phyloP scores from a whole-genome alignment of 1,140 invertebrate genomes.

The Sitobion miscanthi region DNA sequence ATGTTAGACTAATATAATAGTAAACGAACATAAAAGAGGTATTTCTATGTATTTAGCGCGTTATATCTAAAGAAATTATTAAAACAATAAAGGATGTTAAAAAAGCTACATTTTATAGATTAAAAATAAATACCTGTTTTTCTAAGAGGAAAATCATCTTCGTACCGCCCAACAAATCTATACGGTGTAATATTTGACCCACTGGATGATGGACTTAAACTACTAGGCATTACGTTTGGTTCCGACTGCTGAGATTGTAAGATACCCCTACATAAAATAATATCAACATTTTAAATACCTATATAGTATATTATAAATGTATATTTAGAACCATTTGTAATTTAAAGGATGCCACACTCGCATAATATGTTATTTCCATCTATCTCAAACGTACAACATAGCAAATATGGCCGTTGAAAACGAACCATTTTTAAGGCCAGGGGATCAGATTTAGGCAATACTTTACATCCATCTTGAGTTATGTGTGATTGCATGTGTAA shows the following conservation, averaged over 20 bases:
- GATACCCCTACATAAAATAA: slow-evolving; percentile 60
- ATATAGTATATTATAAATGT: background rate
- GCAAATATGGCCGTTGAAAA: too few relatives aligned
- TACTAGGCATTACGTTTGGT: slow-evolving; percentile 55
- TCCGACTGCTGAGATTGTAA: slow-evolving; percentile 59
- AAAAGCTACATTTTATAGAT: background rate
- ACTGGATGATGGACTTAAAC: slow-evolving; percentile 57
- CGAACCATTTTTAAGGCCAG: too few relatives aligned
- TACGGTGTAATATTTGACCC: slow-evolving; percentile 54
- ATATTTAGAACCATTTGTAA: background rate
- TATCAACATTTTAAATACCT: background rate
- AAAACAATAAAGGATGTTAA: background rate
- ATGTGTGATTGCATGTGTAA: too few relatives aligned
- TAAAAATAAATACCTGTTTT: slow-evolving; percentile 82
- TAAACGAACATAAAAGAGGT: background rate
- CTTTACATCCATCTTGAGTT: too few relatives aligned
- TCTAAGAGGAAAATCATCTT: slow-evolving; percentile 88
- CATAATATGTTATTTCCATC: too few relatives aligned
- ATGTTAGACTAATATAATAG: background rate
- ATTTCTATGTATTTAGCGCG: background rate
- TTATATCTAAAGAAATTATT: slow-evolving; percentile 17
- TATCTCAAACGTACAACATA: too few relatives aligned
- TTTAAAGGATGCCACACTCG: background rate
- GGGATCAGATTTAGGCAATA: too few relatives aligned
- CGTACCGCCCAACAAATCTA: slow-evolving; percentile 60